Evolutionary conservation across 2,113 vertebrate species (phyloP), one percentile per base, ranked within the genome.

Genomic region (Forbesichthys agassizii): DNA sequence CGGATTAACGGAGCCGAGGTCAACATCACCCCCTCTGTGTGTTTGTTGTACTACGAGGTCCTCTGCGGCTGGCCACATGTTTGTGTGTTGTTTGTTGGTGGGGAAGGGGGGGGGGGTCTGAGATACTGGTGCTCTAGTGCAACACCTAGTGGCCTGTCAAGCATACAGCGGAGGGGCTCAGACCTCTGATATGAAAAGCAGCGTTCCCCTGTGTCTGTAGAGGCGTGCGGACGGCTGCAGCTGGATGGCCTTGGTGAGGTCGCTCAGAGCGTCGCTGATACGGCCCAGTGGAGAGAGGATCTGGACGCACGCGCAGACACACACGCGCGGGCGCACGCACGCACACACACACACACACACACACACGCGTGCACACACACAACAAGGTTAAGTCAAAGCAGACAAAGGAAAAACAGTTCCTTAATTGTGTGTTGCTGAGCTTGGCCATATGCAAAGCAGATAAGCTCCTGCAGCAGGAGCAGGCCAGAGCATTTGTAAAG

Each of bases 151-250:
- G 12, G 49, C 49, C 2, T 13, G 49, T 13, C 11, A 3, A 20
- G 18, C 56, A 1, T 27, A 11, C 12, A 10, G 7, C 14, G 62
- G 0, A 47, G 52, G 64, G 0, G 9, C 9, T n/a, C 72, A 8
- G 8, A 97, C 98, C 95, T 99, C 98, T n/a, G 97, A 98, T 66
- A 99, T 96, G 88, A 99, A 99, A 79, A 97, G 90, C 76, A 99
- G 92, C 0, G 96, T 98, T 61, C 96, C 97, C 74, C 98, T 91
- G 84, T 99, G 96, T 63, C 96, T 91, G 88, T 96, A 98, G 18
- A 99, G 93, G 12, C 96, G 93, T 7, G 98, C 96, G 0, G 97
- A 98, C 2, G 96, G 96, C 66, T 98, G 95, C 5, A 99, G 92
- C 69, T 97, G 95, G 81, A 99, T 96, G 79, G 98, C 98, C 93